Base-by-base conservation (phyloP, 2,113 vertebrate genomes). In the Aphyosemion australe region DNA sequence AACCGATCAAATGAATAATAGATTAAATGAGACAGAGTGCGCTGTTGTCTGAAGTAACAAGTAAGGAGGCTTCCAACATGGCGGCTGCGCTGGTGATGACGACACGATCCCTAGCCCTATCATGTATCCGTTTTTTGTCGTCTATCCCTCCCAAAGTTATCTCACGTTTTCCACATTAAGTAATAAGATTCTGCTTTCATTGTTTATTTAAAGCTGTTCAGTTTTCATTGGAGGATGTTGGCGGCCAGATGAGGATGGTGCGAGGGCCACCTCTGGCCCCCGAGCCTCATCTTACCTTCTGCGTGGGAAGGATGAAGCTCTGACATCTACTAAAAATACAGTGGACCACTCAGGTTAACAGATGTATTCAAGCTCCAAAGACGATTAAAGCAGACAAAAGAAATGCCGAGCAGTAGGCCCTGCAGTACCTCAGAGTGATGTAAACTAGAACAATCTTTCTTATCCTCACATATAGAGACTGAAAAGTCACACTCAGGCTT, bases 371-470 rank as follows among this genome's bases (percentile, higher is more conserved):
- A 84, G 42, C 54, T 31, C 46, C 2, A 10, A 54, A 58, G 59
- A 45, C 53, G 37, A 52, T 34, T 53, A 52, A 86, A 80, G 57
- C 71, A 43, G 54, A 21, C 43, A 64, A 65, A n/a, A 58, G 39
- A 74, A 74, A 71, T 39, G 53, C 26, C 26, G n/a, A 26, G 3
- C 26, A 26, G 26, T 26, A 26, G 26, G 3, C 26, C 26, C 26
- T 26, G 26, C 26, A 26, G 26, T 26, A 2, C 26, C 51, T 63
- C 26, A 62, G 66, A 73, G 67, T 61, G 20, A 67, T 67, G 77
- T 21, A 74, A 66, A 78, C 72, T 58, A 46, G 26, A 47, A 19
- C 52, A 78, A 79, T 82, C 79, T 84, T 85, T 77, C 51, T 80
- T 47, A 54, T 75, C 45, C 45, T 48, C 58, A 68, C 69, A 69